Evolutionary conservation across 2,797 vertebrate species (phyloP).

Genomic region (Simalia tracyae): DNA sequence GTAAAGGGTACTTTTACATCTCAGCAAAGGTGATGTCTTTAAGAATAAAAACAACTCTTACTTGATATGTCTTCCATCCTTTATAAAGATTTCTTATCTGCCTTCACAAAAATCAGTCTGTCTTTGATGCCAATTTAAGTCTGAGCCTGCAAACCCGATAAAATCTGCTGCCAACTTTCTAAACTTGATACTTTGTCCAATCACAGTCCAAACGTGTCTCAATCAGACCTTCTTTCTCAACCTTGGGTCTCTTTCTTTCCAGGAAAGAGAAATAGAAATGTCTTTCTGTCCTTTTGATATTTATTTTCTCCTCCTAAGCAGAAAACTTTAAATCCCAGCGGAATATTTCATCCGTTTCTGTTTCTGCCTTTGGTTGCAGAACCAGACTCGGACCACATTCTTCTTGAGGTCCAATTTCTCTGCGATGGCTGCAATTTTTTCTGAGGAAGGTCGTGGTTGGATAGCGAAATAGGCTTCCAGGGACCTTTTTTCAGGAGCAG

Average conservation of each 20-base stretch:
- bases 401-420: conserved; percentile 98
- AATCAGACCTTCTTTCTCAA: background rate
- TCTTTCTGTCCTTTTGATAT: conserved; percentile 8
- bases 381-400: conserved; percentile 98
- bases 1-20: conserved; percentile 65
- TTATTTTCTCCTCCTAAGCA: conserved; percentile 26
- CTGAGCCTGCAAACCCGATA: conserved; percentile 4
- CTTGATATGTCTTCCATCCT: conserved; percentile 84
- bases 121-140: conserved; percentile 15
- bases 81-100: conserved; percentile 76
- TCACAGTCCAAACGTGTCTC: background rate
- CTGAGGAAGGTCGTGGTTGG: conserved; percentile 93
- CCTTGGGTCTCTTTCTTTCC: conserved; percentile 14
- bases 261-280: background rate
- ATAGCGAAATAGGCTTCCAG: conserved; percentile 96
- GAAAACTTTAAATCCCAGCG: conserved; percentile 84
- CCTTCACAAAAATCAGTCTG: conserved; percentile 42
- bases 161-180: conserved; percentile 40
- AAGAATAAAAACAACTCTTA: conserved; percentile 88
- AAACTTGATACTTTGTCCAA: conserved; percentile 45
- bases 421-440: conserved; percentile 96
- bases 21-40: conserved; percentile 63
- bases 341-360: conserved; percentile 99
- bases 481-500: conserved; percentile 92
- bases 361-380: conserved; percentile 98